A percentile compares a stretch with the other conserved stretches of the same genome.
Conservation (phyloP, 2,888 invertebrate genomes). For the Synergus japonicus region DNA sequence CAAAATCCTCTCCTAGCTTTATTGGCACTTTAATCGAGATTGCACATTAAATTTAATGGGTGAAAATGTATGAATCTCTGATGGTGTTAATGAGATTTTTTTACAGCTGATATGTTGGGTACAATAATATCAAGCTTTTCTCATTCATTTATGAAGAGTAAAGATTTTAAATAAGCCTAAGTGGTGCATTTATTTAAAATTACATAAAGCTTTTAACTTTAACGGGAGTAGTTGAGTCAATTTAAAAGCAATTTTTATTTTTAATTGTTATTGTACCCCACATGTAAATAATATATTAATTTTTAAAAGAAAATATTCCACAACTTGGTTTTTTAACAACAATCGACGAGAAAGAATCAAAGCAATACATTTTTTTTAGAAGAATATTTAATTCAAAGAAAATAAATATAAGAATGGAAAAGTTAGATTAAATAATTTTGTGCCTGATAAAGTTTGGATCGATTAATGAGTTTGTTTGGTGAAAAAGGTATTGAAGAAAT, state of each 20-base stretch:
- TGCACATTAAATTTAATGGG: conserved; percentile 8
- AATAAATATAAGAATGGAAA: neutral
- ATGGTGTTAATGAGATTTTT: neutral
- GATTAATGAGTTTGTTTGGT: conserved; percentile 32
- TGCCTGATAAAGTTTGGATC: neutral
- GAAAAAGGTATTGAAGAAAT: conserved; percentile 36
- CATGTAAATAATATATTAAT: neutral
- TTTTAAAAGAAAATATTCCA: neutral
- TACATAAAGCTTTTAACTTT: neutral
- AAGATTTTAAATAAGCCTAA: neutral
- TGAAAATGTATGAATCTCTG: neutral
- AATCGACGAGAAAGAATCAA: neutral
- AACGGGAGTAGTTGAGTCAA: neutral
- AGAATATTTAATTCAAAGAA: neutral
- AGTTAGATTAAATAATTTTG: neutral
- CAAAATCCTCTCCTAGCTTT: conserved; percentile 34
- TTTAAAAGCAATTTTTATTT: neutral
- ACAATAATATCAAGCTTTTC: neutral
- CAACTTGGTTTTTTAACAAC: neutral
- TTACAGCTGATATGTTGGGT: neutral
- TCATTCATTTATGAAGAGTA: neutral
- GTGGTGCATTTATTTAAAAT: neutral
- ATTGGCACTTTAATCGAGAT: conserved; percentile 16
- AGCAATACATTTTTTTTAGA: no score
- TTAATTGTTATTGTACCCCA: neutral